Evolutionary conservation across 2,888 invertebrate species (phyloP).

Genomic region (Apoda limacodes): DNA sequence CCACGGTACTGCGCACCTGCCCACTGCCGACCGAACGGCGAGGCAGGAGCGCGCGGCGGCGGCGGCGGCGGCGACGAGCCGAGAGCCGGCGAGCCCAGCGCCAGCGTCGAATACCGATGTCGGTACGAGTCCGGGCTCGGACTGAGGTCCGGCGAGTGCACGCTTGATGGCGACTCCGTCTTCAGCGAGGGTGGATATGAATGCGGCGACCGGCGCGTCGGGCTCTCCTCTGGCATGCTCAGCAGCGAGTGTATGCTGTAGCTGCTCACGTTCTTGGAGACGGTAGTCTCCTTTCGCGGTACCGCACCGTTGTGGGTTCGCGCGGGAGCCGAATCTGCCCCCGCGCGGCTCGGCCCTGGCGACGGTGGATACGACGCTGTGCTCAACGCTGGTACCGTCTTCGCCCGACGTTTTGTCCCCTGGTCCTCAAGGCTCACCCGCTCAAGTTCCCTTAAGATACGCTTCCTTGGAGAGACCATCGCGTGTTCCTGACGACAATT

Average conservation of each 20-base stretch:
- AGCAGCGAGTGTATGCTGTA: constrained; percentile 89
- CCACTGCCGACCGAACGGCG: constrained; percentile 17
- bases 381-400: constrained; percentile 53
- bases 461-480: constrained; percentile 85
- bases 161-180: constrained; percentile 52
- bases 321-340: constrained; percentile 22
- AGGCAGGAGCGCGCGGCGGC: constrained; percentile 23
- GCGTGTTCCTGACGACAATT: constrained; percentile 59
- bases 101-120: constrained; percentile 43
- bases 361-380: constrained; percentile 30
- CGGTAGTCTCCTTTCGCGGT: constrained; percentile 35
- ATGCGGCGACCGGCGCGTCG: constrained; percentile 40
- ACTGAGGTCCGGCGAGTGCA: constrained; percentile 52
- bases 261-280: constrained; percentile 72
- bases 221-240: constrained; percentile 70
- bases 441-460: constrained; percentile 85
- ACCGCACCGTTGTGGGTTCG: constrained; percentile 36
- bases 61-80: constrained; percentile 24
- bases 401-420: constrained; percentile 72
- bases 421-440: constrained; percentile 79
- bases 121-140: constrained; percentile 54
- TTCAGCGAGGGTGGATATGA: constrained; percentile 35
- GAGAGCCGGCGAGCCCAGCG: constrained; percentile 41
- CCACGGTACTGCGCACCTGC: constrained; percentile 23
- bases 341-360: constrained; percentile 26